These are phyloP conservation scores for Hestina assimilis DNA, from an alignment of 1,140 invertebrate species.

Conservation along the genomic window DNA sequence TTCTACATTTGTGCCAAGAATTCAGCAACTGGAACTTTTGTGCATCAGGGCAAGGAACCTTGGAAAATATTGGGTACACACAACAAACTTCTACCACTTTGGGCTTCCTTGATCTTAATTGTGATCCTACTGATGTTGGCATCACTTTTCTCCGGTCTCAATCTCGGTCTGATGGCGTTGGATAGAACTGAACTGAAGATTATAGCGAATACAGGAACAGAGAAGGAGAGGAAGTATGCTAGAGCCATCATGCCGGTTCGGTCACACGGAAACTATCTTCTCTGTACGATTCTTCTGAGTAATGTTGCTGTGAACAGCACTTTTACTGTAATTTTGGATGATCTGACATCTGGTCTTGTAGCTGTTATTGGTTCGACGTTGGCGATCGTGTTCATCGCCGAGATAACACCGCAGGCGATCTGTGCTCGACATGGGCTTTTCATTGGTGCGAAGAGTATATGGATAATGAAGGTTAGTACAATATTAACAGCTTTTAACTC, in stretches of 20 bases:
- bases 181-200: conserved; percentile 97
- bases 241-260: conserved; percentile 93
- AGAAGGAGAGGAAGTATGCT: conserved; percentile 89
- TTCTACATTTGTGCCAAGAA: conserved; percentile 86
- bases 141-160: conserved; percentile 96
- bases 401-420: conserved; percentile 95
- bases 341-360: conserved; percentile 92
- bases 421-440: conserved; percentile 97
- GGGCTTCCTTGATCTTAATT: conserved; percentile 88
- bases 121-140: conserved; percentile 90
- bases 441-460: conserved; percentile 96
- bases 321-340: conserved; percentile 97
- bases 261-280: conserved; percentile 95
- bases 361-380: conserved; percentile 94
- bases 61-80: conserved; percentile 84
- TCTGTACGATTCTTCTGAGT: conserved; percentile 96
- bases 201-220: conserved; percentile 90
- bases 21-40: conserved; percentile 72
- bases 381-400: conserved; percentile 97
- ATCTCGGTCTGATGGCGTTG: conserved; percentile 97
- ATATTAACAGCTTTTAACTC: too few relatives aligned
- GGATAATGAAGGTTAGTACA: conserved; percentile 88
- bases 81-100: conserved; percentile 85
- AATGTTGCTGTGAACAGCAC: conserved; percentile 99
- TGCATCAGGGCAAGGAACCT: conserved; percentile 85